These are phyloP conservation scores for Dipodomys ordii DNA, from an alignment of 2,113 vertebrate genomes.

Conservation along the genomic window DNA sequence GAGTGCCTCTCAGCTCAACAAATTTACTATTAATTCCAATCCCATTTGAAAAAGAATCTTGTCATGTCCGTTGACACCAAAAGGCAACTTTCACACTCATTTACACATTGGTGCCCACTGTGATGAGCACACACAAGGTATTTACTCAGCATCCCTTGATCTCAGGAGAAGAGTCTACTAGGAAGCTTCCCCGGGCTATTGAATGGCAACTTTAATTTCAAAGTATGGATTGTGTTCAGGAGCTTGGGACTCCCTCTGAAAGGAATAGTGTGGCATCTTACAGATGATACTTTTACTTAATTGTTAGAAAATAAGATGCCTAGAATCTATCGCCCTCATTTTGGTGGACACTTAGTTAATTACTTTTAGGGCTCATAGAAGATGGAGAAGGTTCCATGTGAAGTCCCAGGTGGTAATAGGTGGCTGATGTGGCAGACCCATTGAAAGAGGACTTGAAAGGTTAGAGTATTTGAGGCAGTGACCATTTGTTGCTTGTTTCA, in stretches of 20 bases:
- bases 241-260: slow-evolving; percentile 66
- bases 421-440: not conserved
- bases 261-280: slow-evolving; percentile 45
- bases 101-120: slow-evolving; percentile 63
- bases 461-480: too few relatives aligned
- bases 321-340: not conserved
- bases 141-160: slow-evolving; percentile 77
- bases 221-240: slow-evolving; percentile 53
- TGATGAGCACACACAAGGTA: slow-evolving; percentile 66
- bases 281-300: not conserved
- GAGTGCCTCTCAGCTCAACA: slow-evolving; percentile 76
- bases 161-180: slow-evolving; percentile 47
- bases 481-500: too few relatives aligned
- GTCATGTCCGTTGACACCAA: slow-evolving; percentile 76
- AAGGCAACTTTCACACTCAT: slow-evolving; percentile 79
- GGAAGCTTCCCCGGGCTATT: slow-evolving; percentile 66
- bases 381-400: not conserved
- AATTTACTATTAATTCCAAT: slow-evolving; percentile 81
- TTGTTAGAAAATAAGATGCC: slow-evolving; percentile 33
- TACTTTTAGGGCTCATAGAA: not conserved
- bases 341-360: not conserved
- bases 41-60: slow-evolving; percentile 75
- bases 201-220: slow-evolving; percentile 67
- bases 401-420: not conserved
- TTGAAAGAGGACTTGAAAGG: not conserved